Conservation (phyloP, 2,113 vertebrate genomes). For the Psilopogon haemacephalus region DNA sequence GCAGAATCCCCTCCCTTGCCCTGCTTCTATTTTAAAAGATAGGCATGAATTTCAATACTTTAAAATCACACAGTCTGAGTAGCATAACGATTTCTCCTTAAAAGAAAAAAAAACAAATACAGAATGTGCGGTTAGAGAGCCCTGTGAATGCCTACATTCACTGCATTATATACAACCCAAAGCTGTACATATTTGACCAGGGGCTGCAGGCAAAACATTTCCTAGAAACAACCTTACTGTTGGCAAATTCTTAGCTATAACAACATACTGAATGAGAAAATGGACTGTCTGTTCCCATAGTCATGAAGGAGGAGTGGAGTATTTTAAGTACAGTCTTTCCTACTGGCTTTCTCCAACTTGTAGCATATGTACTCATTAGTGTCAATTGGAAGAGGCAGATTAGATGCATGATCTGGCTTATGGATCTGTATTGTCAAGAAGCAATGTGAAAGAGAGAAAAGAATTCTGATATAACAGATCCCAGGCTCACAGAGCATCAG, state of each 20-base stretch:
- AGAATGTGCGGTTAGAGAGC: too few relatives aligned
- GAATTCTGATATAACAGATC: neutral
- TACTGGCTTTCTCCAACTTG: neutral
- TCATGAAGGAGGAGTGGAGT: neutral
- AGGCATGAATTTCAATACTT: too few relatives aligned
- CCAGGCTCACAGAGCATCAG: too few relatives aligned
- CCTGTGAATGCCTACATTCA: too few relatives aligned
- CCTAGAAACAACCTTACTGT: neutral
- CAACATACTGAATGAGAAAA: neutral
- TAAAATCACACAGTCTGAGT: too few relatives aligned
- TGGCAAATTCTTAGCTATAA: neutral
- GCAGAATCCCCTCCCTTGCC: too few relatives aligned
- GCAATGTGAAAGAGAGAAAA: neutral
- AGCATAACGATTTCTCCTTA: too few relatives aligned
- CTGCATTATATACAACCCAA: too few relatives aligned
- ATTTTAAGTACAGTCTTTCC: neutral
- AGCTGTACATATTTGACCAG: too few relatives aligned
- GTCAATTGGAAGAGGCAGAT: neutral
- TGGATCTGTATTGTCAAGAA: neutral
- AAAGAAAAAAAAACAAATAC: too few relatives aligned
- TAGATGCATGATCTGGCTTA: neutral
- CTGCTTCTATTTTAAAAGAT: too few relatives aligned
- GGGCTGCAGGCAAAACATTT: too few relatives aligned
- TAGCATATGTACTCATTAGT: neutral
- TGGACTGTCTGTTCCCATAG: neutral